phyloP scores from a whole-genome alignment of 1,140 invertebrate species.

The Bombus haemorrhoidalis region DNA sequence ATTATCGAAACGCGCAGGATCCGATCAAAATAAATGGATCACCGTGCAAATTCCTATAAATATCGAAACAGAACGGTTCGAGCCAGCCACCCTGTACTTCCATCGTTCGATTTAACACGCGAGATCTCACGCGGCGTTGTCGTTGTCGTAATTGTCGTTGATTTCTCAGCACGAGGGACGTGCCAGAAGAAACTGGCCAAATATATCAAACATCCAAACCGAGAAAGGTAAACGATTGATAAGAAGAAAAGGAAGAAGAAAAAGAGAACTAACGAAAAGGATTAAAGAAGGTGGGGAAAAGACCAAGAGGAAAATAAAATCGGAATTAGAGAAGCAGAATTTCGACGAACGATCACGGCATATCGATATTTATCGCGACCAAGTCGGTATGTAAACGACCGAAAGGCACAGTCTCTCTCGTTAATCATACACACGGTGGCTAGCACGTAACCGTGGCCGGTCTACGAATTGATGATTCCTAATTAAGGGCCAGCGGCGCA shows the following conservation, averaged over 20 bases:
- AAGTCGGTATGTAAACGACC: slow-evolving; percentile 52
- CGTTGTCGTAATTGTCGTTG: slow-evolving; percentile 35
- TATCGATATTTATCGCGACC: slow-evolving; percentile 67
- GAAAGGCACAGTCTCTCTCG: slow-evolving; percentile 49
- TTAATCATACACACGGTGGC: slow-evolving; percentile 68
- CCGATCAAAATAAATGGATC: slow-evolving; percentile 22
- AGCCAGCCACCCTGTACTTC: neutral
- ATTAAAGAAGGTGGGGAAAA: neutral
- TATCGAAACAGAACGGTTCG: slow-evolving; percentile 20
- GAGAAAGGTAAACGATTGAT: too few species aligned
- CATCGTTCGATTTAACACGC: slow-evolving; percentile 45
- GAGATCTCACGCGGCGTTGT: slow-evolving; percentile 62
- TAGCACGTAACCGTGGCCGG: slow-evolving; percentile 52
- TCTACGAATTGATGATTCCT: slow-evolving; percentile 79
- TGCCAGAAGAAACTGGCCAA: neutral
- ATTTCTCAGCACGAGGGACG: slow-evolving; percentile 39
- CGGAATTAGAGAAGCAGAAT: neutral
- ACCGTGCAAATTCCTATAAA: slow-evolving; percentile 51
- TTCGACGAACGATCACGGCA: slow-evolving; percentile 46
- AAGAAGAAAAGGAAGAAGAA: too few species aligned
- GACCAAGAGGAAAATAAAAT: slow-evolving; percentile 7
- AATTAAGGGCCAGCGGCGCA: slow-evolving; percentile 78
- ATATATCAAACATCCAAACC: neutral
- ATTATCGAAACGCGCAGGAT: neutral
- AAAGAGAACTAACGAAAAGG: neutral